phyloP scores from a whole-genome alignment of 2,797 vertebrate species.

The Helicolenus hilgendorfi region DNA sequence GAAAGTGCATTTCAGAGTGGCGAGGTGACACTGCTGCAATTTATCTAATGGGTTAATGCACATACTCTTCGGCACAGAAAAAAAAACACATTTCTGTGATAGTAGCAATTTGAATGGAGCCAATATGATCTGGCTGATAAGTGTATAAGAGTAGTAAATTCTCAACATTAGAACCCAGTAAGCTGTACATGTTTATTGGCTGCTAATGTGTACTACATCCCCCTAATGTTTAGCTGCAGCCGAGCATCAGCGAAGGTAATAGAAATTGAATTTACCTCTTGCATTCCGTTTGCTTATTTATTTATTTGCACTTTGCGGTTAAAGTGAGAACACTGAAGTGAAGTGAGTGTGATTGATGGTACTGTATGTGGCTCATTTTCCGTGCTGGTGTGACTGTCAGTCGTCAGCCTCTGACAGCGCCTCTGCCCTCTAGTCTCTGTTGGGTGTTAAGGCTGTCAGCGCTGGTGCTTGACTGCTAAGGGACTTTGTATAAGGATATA shows the following conservation, averaged over 20 bases:
- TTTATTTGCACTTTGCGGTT: not conserved
- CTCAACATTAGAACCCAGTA: not conserved
- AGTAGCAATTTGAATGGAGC: not conserved
- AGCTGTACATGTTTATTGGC: not conserved
- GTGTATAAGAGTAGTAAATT: not conserved
- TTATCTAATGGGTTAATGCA: not conserved
- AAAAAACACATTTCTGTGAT: not conserved
- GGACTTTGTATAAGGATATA: slow-evolving; percentile 63
- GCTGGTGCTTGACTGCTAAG: slow-evolving; percentile 56
- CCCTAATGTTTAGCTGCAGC: not conserved
- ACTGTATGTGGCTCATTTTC: slow-evolving; percentile 47
- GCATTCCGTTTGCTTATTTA: not conserved
- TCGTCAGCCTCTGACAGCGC: slow-evolving; percentile 72
- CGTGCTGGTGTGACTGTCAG: slow-evolving; percentile 54
- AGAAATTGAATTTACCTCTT: not conserved
- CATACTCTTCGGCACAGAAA: not conserved
- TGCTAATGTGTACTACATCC: not conserved
- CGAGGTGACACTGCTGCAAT: not conserved
- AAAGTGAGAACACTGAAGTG: slow-evolving; percentile 14
- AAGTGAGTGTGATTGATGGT: slow-evolving; percentile 53
- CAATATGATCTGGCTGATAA: not conserved
- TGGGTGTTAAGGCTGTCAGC: slow-evolving; percentile 78
- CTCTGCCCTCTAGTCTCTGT: slow-evolving; percentile 74
- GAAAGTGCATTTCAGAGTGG: slow-evolving; percentile 2
- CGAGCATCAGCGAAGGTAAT: not conserved